phyloP scores from a whole-genome alignment of 2,888 invertebrate species.

The Amphipyra berbera region DNA sequence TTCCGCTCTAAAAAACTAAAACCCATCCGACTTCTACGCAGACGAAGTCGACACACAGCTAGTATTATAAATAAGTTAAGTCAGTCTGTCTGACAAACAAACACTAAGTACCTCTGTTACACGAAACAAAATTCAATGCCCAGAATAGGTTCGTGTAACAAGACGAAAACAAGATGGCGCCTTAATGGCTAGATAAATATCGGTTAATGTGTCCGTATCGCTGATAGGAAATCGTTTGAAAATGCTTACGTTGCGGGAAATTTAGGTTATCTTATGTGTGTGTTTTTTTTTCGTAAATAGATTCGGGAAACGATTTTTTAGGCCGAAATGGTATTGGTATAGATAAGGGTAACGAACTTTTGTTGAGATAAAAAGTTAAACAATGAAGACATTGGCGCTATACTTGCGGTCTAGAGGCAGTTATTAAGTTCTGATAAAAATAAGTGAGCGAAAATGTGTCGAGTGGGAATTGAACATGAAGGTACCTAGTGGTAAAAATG shows the following conservation, averaged over 20 bases:
- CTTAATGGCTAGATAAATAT: conserved; percentile 48
- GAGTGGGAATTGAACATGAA: conserved; percentile 2
- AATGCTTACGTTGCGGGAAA: conserved; percentile 25
- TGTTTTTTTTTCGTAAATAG: conserved; percentile 21
- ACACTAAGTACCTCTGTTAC: conserved; percentile 8
- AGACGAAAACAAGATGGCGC: conserved; percentile 32
- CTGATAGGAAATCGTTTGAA: conserved; percentile 40
- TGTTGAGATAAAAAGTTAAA: conserved; percentile 9
- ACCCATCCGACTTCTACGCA: no score
- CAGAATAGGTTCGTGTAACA: conserved; percentile 21
- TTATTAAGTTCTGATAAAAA: conserved; percentile 6
- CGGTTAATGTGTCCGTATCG: conserved; percentile 37
- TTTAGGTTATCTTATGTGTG: conserved; percentile 32
- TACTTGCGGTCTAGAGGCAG: not conserved
- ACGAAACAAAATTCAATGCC: conserved; percentile 43
- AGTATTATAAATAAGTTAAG: no score
- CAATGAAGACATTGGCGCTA: not conserved
- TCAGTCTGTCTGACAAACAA: no score
- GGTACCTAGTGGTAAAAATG: not conserved
- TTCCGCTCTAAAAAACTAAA: no score
- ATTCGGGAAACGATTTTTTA: not conserved
- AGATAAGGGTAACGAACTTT: not conserved
- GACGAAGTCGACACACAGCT: no score
- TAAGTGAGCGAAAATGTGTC: conserved; percentile 2
- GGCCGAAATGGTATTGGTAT: not conserved